Conservation (phyloP, 2,888 invertebrate species). For the Synanthedon tipuliformis region DNA sequence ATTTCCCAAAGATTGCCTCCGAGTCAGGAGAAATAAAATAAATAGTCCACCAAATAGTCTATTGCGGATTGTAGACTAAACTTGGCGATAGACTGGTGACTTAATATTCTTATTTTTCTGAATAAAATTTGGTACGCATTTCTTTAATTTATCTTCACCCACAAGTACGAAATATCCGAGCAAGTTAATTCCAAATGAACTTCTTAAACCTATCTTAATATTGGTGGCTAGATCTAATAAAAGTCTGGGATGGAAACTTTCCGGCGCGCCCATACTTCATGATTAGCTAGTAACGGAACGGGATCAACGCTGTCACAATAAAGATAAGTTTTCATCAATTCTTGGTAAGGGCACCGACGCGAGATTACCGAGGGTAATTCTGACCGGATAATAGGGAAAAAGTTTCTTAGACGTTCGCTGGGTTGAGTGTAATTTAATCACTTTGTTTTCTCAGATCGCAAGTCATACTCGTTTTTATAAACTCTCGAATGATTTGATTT, state of each 20-base stretch:
- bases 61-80: no score
- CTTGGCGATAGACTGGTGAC: no score
- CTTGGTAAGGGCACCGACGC: not conserved
- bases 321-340: slow-evolving; percentile 35
- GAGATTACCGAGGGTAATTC: not conserved
- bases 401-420: not conserved
- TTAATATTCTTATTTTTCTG: no score
- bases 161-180: no score
- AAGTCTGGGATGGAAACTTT: slow-evolving; percentile 20
- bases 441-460: not conserved
- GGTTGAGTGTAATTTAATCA: not conserved
- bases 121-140: no score
- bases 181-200: not conserved
- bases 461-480: not conserved
- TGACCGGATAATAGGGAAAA: not conserved
- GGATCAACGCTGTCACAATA: slow-evolving; percentile 32
- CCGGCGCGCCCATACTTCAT: slow-evolving; percentile 31
- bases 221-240: not conserved
- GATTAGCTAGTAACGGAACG: slow-evolving; percentile 22
- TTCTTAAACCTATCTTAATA: no score
- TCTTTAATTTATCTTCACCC: no score
- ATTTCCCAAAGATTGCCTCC: no score
- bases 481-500: not conserved
- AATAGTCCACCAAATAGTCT: no score
- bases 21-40: no score